A percentile compares a stretch with the other conserved stretches of the same genome.
These are phyloP conservation scores for Sprattus sprattus DNA, from an alignment of 2,113 vertebrate genomes.

Conservation along the genomic window DNA sequence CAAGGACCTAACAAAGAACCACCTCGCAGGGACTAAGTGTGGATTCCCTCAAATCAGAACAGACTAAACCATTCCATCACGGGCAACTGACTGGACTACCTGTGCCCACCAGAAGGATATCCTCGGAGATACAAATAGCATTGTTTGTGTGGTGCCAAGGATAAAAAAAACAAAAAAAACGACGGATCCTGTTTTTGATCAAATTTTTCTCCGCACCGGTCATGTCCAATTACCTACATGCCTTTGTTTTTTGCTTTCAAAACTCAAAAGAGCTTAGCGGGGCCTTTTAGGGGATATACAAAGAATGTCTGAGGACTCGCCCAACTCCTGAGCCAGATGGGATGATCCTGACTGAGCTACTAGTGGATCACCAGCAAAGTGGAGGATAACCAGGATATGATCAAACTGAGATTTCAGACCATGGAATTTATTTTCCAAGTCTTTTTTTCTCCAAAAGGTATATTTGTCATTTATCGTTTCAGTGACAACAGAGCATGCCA, in stretches of 20 bases:
- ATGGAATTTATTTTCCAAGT: constrained; percentile 37
- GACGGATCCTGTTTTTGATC: constrained; percentile 71
- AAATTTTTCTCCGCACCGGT: constrained; percentile 51
- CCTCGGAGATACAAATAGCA: constrained; percentile 62
- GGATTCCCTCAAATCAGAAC: constrained; percentile 69
- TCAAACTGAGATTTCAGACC: constrained; percentile 27
- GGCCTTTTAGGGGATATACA: constrained; percentile 62
- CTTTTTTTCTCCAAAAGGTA: constrained; percentile 10
- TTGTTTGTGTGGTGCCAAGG: constrained; percentile 68
- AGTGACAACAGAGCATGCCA: not conserved
- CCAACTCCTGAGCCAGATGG: constrained; percentile 42
- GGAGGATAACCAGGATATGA: constrained; percentile 42
- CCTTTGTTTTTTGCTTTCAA: constrained; percentile 34
- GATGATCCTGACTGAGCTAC: constrained; percentile 38
- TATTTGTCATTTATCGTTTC: not conserved
- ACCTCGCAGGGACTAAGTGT: constrained; percentile 60
- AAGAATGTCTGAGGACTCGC: constrained; percentile 53
- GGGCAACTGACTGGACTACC: constrained; percentile 88
- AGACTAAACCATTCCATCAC: constrained; percentile 80
- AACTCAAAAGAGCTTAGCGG: constrained; percentile 51
- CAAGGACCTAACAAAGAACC: constrained; percentile 88
- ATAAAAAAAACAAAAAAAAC: constrained; percentile 53
- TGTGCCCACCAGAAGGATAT: constrained; percentile 70
- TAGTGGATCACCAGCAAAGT: constrained; percentile 40
- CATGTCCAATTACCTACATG: not conserved